These are phyloP conservation scores for Anthrax anthrax DNA, from an alignment of 2,888 invertebrate genomes.

Conservation along the genomic window DNA sequence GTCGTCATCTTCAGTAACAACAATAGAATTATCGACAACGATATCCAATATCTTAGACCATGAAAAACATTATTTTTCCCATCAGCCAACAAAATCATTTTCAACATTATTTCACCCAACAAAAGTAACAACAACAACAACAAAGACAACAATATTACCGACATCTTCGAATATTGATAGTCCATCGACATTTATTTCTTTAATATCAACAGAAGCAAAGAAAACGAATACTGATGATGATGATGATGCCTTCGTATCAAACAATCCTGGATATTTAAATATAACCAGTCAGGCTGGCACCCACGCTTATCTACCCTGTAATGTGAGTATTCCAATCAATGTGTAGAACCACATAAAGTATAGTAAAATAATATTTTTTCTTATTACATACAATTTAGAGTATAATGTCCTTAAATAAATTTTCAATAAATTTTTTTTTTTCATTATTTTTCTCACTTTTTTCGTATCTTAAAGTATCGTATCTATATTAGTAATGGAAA, in stretches of 20 bases:
- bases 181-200: not conserved
- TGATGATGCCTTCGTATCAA: not conserved
- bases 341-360: too few relatives aligned
- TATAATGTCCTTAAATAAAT: too few relatives aligned
- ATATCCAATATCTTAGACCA: not conserved
- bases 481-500: too few relatives aligned
- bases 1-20: not conserved
- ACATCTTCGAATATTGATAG: not conserved
- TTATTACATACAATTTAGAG: too few relatives aligned
- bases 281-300: conserved; percentile 11
- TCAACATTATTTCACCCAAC: conserved; percentile 15
- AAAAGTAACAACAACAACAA: conserved; percentile 6
- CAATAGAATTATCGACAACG: conserved; percentile 5
- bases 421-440: too few relatives aligned
- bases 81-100: conserved; percentile 8
- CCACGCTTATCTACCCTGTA: conserved; percentile 82
- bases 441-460: too few relatives aligned
- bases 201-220: not conserved
- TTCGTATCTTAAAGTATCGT: too few relatives aligned
- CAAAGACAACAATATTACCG: conserved; percentile 10
- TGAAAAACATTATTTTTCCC: conserved; percentile 3
- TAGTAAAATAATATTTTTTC: too few relatives aligned
- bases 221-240: too few relatives aligned
- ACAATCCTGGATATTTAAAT: conserved; percentile 6
- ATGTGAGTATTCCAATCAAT: conserved; percentile 40